These are phyloP conservation scores for Pantala flavescens DNA, from an alignment of 1,140 invertebrate genomes.

Conservation along the genomic window DNA sequence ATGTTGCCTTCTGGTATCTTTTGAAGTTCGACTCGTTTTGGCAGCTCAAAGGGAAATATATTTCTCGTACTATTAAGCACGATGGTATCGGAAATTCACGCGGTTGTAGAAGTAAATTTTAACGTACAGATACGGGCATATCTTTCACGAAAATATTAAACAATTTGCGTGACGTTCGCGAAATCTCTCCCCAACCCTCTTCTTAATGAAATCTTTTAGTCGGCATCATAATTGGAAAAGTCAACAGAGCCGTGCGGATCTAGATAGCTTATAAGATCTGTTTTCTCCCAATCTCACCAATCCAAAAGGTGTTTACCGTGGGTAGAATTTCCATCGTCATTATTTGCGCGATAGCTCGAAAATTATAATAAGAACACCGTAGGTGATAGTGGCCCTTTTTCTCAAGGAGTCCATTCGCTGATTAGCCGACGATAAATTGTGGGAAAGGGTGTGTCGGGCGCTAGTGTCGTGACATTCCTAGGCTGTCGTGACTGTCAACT, in stretches of 20 bases:
- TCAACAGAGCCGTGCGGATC: background rate
- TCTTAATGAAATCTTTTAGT: conserved; percentile 6
- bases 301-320: background rate
- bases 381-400: background rate
- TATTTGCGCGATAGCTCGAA: background rate
- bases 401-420: background rate
- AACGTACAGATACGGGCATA: background rate
- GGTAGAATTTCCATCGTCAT: background rate
- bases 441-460: background rate
- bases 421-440: conserved; percentile 3
- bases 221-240: background rate
- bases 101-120: background rate
- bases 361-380: background rate
- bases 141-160: background rate
- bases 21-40: too few relatives aligned
- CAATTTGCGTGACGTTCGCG: background rate
- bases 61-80: background rate
- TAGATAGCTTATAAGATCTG: background rate
- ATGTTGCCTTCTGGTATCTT: too few relatives aligned
- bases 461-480: background rate
- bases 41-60: too few relatives aligned
- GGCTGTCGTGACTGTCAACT: conserved; percentile 7
- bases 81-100: background rate
- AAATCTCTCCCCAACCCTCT: background rate
- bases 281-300: background rate